These are phyloP conservation scores for Calameuta pallipes DNA, from an alignment of 2,888 invertebrate species.

Conservation along the genomic window DNA sequence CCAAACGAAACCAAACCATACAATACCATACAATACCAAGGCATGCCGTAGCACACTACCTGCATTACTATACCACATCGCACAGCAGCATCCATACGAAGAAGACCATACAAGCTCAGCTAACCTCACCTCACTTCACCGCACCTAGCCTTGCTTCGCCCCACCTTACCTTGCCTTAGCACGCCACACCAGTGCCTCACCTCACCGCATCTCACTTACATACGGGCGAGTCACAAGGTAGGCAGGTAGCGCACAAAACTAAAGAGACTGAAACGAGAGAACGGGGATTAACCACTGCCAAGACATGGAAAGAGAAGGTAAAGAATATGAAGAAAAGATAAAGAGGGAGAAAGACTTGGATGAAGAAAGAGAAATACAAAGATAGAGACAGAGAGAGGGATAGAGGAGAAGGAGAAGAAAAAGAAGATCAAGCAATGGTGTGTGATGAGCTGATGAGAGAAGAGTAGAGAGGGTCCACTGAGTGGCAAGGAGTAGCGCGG, in stretches of 20 bases:
- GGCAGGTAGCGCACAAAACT: slow-evolving; percentile 59
- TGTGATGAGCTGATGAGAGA: slow-evolving; percentile 12
- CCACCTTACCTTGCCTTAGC: slow-evolving; percentile 14
- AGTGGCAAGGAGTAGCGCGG: slow-evolving; percentile 18
- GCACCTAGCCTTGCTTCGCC: slow-evolving; percentile 20
- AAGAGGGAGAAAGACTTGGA: neutral
- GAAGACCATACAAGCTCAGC: slow-evolving; percentile 22
- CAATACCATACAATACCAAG: neutral
- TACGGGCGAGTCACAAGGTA: slow-evolving; percentile 49
- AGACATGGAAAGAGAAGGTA: neutral
- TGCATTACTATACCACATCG: too few species aligned
- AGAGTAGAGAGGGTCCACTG: slow-evolving; percentile 2
- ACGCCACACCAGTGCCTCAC: slow-evolving; percentile 30
- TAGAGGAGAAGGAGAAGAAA: neutral
- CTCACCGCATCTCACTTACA: slow-evolving; percentile 49
- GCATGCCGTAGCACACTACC: neutral
- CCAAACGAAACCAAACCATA: neutral
- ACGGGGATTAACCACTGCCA: slow-evolving; percentile 35
- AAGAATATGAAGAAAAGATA: neutral
- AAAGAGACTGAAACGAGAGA: slow-evolving; percentile 50
- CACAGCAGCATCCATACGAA: neutral
- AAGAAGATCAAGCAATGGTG: slow-evolving; percentile 15
- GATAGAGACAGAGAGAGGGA: neutral
- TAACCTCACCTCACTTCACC: slow-evolving; percentile 35
- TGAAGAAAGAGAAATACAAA: neutral